phyloP scores from a whole-genome alignment of 2,888 invertebrate species.

The Cabera pusaria region DNA sequence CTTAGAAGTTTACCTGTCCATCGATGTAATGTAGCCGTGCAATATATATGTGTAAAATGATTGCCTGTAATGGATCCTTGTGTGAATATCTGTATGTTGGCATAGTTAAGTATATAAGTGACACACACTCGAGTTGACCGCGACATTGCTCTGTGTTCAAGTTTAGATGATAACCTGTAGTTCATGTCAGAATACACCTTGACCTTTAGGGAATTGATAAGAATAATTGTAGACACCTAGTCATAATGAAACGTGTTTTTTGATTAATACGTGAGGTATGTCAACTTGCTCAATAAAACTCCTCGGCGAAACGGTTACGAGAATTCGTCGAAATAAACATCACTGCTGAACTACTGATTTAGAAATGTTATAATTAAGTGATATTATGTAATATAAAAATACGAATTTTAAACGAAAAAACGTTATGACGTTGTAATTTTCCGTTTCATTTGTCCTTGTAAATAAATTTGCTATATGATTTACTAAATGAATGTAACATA shows the following conservation, averaged over 20 bases:
- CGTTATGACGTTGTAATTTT: slow-evolving; percentile 75
- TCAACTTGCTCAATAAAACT: slow-evolving; percentile 28
- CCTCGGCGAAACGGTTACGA: slow-evolving; percentile 44
- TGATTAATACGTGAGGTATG: slow-evolving; percentile 1
- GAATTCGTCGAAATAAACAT: slow-evolving; percentile 50
- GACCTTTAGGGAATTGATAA: slow-evolving; percentile 17
- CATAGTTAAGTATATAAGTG: too few species aligned
- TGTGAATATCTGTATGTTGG: too few species aligned
- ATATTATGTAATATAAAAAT: slow-evolving; percentile 81
- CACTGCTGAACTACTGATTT: slow-evolving; percentile 72
- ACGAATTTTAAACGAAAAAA: slow-evolving; percentile 80
- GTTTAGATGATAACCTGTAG: slow-evolving; percentile 15
- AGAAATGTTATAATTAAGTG: slow-evolving; percentile 75
- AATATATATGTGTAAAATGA: too few species aligned
- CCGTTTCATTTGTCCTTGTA: slow-evolving; percentile 80
- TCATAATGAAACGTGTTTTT: slow-evolving; percentile 8
- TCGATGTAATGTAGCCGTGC: too few species aligned
- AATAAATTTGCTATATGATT: slow-evolving; percentile 83
- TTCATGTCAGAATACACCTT: slow-evolving; percentile 4
- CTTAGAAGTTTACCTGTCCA: too few species aligned
- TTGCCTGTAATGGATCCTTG: too few species aligned
- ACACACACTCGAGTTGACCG: too few species aligned
- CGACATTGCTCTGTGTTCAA: slow-evolving; percentile 14
- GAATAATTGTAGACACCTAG: slow-evolving; percentile 17
- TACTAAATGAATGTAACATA: slow-evolving; percentile 82